Percentiles rank a stretch among this genome's conserved stretches.
These are phyloP conservation scores for Thecophora atra DNA, from an alignment of 2,888 invertebrate species.

Conservation along the genomic window DNA sequence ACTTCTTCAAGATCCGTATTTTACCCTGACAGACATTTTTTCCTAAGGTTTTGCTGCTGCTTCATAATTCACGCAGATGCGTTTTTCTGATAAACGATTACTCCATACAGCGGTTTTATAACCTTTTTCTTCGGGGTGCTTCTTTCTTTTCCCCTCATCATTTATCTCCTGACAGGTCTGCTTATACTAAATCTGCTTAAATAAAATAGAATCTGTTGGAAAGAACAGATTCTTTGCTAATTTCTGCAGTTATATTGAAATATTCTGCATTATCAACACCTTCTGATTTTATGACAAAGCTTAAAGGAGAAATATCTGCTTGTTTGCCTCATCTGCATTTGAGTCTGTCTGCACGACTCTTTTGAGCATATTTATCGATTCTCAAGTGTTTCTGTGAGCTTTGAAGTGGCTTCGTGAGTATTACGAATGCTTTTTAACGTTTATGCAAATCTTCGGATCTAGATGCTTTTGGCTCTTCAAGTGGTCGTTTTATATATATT, in stretches of 20 bases:
- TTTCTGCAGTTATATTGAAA: conserved; percentile 31
- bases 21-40: neutral
- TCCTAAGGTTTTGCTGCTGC: too few species aligned
- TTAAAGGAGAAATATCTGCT: too few species aligned
- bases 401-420: conserved; percentile 8
- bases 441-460: conserved; percentile 21
- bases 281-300: conserved; percentile 5
- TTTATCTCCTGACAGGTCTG: neutral
- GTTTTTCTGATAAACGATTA: conserved; percentile 13
- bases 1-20: neutral
- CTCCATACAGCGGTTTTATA: neutral
- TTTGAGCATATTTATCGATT: conserved; percentile 10
- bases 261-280: conserved; percentile 7
- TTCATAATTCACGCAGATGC: neutral
- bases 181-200: neutral
- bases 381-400: conserved; percentile 21
- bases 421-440: conserved; percentile 5
- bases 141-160: neutral
- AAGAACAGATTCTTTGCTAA: conserved; percentile 15
- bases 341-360: conserved; percentile 8
- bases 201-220: neutral
- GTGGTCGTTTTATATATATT: neutral
- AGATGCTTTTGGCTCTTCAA: neutral
- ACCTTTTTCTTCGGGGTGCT: neutral
- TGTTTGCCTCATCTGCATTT: too few species aligned